Percentiles rank a stretch among this genome's conserved stretches.
Evolutionary conservation across 2,888 invertebrate genomes (phyloP).

Genomic region (Sarcophaga subvicina): DNA sequence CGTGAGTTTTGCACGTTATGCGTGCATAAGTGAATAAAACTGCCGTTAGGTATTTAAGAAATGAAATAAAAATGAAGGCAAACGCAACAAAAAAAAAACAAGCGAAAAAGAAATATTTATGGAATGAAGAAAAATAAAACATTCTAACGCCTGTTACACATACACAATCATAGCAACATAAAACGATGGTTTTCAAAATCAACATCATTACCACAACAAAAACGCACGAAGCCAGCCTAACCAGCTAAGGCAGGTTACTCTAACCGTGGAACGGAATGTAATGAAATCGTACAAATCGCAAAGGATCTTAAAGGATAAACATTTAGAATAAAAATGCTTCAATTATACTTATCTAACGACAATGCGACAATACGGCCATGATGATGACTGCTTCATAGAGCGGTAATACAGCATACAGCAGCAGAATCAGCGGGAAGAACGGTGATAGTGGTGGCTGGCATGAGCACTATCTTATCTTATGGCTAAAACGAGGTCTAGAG

Average conservation of each 20-base stretch:
- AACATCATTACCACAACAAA: neutral
- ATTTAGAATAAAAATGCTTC: conserved; percentile 77
- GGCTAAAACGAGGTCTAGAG: conserved; percentile 49
- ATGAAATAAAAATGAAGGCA: conserved; percentile 64
- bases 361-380: conserved; percentile 12
- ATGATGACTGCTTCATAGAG: conserved; percentile 58
- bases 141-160: conserved; percentile 36
- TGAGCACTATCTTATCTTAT: conserved; percentile 55
- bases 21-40: conserved; percentile 80
- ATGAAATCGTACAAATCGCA: conserved; percentile 65
- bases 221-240: neutral
- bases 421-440: neutral
- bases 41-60: conserved; percentile 79
- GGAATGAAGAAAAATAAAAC: conserved; percentile 59
- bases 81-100: conserved; percentile 12
- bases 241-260: too few relatives aligned
- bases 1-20: conserved; percentile 80
- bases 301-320: conserved; percentile 68
- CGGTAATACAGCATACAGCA: neutral
- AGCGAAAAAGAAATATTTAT: conserved; percentile 42
- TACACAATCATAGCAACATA: conserved; percentile 1
- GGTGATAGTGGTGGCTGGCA: conserved; percentile 43
- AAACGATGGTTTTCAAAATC: conserved; percentile 21
- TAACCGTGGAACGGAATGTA: conserved; percentile 69
- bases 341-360: conserved; percentile 70